Base-by-base conservation (phyloP, 2,797 vertebrate genomes). In the Octomys mimax region DNA sequence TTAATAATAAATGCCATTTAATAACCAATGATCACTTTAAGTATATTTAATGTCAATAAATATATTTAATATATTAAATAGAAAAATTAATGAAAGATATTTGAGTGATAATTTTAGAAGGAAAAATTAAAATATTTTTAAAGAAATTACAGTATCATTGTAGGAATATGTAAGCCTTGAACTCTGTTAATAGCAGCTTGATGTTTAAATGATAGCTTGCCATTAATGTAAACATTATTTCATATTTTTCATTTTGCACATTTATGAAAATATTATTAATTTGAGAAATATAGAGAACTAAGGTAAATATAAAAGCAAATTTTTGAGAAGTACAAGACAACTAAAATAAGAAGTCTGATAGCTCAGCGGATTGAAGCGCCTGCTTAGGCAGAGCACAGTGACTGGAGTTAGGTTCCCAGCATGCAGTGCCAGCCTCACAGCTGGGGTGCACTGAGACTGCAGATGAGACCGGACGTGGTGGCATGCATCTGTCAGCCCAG, bases 11-110 rank as follows among this genome's bases (percentile, higher is more conserved):
- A 24, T 12, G 62, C 24, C 36, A 49, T 59, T 79, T 89, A 52
- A 64, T 81, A 75, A 57, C 73, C 86, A 31, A 64, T 33, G 59
- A n/a, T 73, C 80, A 62, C 9, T 66, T 93, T 52, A 73, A 96
- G 19, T 93, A 77, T 4, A 62, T 93, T 89, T 94, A 46, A 39
- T 89, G 11, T 68, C 13, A 77, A 94, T 68, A 71, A 95, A 19
- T 93, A 71, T 5, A 73, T 93, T 91, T 94, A 39, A 49, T 84
- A 61, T 0, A 57, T 62, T 87, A 68, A 19, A 68, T 95, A 64
- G 78, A 64, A 94, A 26, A 11, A 0, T 92, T 64, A 81, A 73
- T 68, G 1, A 84, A 78, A 12, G 11, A 24, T 46, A 81, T 46
- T 59, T 78, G 42, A 7, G 78, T 68, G 71, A 52, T n/a, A 81